phyloP scores from a whole-genome alignment of 1,140 invertebrate genomes.

The Samia ricini region DNA sequence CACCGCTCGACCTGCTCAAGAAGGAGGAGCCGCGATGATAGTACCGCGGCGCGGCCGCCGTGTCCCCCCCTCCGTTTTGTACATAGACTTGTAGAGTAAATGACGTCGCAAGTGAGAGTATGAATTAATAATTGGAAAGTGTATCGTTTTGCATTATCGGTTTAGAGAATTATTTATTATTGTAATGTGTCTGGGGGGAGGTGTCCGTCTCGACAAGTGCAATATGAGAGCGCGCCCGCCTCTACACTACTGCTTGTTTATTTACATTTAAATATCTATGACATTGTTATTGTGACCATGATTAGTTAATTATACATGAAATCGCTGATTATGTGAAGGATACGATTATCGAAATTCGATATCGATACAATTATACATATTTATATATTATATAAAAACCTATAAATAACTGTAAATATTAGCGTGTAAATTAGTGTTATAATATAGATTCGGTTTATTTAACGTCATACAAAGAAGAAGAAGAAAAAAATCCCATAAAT shows the following conservation, averaged over 20 bases:
- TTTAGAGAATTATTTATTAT: slow-evolving; percentile 76
- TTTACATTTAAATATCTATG: slow-evolving; percentile 76
- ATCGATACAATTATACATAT: slow-evolving; percentile 76
- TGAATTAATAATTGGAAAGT: slow-evolving; percentile 48
- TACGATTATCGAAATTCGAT: slow-evolving; percentile 70
- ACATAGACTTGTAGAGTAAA: slow-evolving; percentile 52
- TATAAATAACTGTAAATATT: slow-evolving; percentile 78
- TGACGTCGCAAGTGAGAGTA: slow-evolving; percentile 52
- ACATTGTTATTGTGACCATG: slow-evolving; percentile 74
- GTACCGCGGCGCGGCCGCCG: slow-evolving; percentile 47
- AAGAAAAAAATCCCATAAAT: slow-evolving; percentile 77
- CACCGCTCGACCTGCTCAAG: slow-evolving; percentile 70
- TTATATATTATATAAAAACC: slow-evolving; percentile 77
- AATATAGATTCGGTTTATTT: slow-evolving; percentile 77
- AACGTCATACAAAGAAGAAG: slow-evolving; percentile 72
- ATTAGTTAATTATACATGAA: slow-evolving; percentile 77
- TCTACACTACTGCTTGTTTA: slow-evolving; percentile 74
- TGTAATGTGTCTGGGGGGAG: slow-evolving; percentile 56
- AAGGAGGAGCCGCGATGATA: slow-evolving; percentile 78
- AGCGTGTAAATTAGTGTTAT: slow-evolving; percentile 75
- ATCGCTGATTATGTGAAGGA: slow-evolving; percentile 70
- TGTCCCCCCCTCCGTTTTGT: slow-evolving; percentile 41
- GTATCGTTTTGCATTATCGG: slow-evolving; percentile 60
- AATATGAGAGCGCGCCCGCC: slow-evolving; percentile 52
- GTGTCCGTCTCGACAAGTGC: slow-evolving; percentile 35